A percentile compares a stretch with the other conserved stretches of the same genome.
These are phyloP conservation scores for Catharus minimus DNA, from an alignment of 2,113 vertebrate genomes.

Conservation along the genomic window DNA sequence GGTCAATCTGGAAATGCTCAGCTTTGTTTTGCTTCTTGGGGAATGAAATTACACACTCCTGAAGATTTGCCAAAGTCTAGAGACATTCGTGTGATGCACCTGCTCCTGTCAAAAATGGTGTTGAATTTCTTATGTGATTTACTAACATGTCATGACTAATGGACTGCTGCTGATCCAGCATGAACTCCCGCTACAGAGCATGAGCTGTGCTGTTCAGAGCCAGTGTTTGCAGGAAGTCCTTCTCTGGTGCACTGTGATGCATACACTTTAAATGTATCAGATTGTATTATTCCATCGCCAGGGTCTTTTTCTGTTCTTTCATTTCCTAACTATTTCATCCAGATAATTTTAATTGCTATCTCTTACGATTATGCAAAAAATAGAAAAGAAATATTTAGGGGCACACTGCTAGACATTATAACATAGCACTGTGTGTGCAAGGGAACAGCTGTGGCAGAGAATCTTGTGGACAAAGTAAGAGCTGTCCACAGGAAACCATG, in stretches of 20 bases:
- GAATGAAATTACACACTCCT: not conserved
- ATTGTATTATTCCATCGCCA: not conserved
- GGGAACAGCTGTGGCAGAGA: not conserved
- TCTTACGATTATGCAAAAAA: not conserved
- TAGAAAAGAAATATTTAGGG: not conserved
- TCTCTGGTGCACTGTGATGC: not conserved
- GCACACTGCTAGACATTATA: not conserved
- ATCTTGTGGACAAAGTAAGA: not conserved
- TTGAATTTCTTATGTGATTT: conserved; percentile 36
- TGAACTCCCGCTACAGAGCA: not conserved
- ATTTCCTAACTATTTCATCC: not conserved
- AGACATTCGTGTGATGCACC: not conserved
- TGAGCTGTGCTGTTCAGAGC: not conserved
- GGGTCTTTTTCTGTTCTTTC: not conserved
- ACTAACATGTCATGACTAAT: not conserved
- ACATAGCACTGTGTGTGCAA: too few species aligned
- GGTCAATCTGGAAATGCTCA: not conserved
- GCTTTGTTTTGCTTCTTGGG: not conserved
- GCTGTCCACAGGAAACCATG: not conserved
- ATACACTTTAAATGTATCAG: not conserved
- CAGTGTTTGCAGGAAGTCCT: not conserved
- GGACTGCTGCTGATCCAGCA: not conserved
- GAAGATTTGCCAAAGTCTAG: not conserved
- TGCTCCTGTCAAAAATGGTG: not conserved
- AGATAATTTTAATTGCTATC: not conserved